Conservation (phyloP, 2,113 vertebrate genomes). For the Eulemur rufifrons region DNA sequence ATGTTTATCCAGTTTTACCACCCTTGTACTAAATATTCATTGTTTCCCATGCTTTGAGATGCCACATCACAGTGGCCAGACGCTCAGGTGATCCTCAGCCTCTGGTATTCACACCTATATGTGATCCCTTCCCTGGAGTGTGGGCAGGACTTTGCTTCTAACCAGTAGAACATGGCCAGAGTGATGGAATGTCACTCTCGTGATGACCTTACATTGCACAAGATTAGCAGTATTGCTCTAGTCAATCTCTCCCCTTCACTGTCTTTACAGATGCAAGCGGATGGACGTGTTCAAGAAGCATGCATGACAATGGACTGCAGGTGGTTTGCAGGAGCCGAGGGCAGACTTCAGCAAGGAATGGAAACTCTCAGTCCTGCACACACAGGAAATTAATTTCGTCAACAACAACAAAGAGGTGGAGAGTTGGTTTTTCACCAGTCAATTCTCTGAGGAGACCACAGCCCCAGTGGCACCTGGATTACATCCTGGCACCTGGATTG, state of each 20-base stretch:
- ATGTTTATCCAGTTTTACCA: neutral
- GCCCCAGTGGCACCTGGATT: neutral
- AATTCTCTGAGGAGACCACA: neutral
- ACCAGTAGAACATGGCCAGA: neutral
- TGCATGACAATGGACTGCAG: neutral
- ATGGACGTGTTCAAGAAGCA: neutral
- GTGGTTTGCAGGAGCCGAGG: neutral
- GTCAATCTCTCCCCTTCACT: too few species aligned
- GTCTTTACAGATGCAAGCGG: neutral
- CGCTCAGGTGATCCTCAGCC: neutral
- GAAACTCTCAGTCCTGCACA: neutral
- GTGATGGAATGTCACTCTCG: neutral
- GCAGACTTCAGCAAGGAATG: neutral
- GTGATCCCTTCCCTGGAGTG: too few species aligned
- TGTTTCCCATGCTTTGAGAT: neutral
- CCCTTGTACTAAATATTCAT: neutral
- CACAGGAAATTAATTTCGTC: neutral
- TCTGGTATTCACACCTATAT: neutral
- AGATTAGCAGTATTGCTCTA: neutral
- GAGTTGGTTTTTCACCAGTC: neutral
- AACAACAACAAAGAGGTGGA: neutral
- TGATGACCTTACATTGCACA: too few species aligned
- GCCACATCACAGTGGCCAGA: neutral
- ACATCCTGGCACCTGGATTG: neutral
- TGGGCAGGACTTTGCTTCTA: neutral